Evolutionary conservation across 2,113 vertebrate genomes (phyloP), one percentile per base, ranked within the genome.

Genomic region (Leucopsar rothschildi): DNA sequence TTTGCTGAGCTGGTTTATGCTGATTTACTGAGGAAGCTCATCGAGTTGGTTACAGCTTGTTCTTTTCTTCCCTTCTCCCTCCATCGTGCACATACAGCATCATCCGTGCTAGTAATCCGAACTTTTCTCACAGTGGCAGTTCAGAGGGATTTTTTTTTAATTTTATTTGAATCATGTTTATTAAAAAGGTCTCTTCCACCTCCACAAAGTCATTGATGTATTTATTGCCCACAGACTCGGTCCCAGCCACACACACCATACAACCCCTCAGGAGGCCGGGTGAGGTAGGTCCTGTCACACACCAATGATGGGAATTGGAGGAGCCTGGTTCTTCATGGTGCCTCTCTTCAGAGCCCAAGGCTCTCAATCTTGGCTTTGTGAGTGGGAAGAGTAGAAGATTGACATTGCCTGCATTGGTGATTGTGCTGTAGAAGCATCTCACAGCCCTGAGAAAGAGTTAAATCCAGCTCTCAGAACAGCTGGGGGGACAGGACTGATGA

Each of bases 1-100:
- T 97, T 98, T 97, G 97, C 97, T 98, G 97, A 97, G 97, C 97
- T 98, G 98, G 97, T 98, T 98, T 98, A 97, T 98, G 97, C 96
- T 98, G 96, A 96, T 98, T 97, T 97, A 97, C 96, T 97, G 97
- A 97, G 97, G 97, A 97, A 97, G 93, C 90, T 97, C 96, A 68
- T 97, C 96, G 92, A 93, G 94, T 94, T 97, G 97, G 96, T 95
- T 95, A 98, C 97, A 96, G 95, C 97, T 97, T 97, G 94, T 97
- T 98, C 97, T 98, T 98, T 98, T 97, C 96, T 92, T 96, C 93
- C 96, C 83, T 96, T 47, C 87, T 90, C 95, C 95, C 95, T 96
- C 96, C 97, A 95, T 96, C 79, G 6, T 95, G 92, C 91, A 95
- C 91, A 90, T 75, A 85, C 97, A 95, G 95, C 97, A 95, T 92